Evolutionary conservation across 1,140 invertebrate genomes (phyloP).

Genomic region (Pissodes strobi): DNA sequence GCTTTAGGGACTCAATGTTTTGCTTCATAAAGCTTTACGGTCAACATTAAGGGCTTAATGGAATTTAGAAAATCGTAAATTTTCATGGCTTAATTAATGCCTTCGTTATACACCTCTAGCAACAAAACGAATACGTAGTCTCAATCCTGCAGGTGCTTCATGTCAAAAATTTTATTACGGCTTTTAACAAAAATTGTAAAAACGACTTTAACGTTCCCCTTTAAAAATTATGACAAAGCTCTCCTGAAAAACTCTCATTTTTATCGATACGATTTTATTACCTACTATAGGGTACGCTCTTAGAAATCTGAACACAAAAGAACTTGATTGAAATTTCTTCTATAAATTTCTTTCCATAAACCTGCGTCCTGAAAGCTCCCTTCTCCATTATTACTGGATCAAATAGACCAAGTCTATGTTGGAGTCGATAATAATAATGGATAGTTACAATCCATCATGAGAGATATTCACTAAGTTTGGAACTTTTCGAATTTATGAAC

Average conservation of each 20-base stretch:
- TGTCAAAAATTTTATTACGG: constrained; percentile 1
- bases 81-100: no score
- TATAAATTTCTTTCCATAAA: constrained; percentile 35
- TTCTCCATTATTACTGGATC: constrained; percentile 23
- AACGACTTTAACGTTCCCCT: constrained; percentile 2
- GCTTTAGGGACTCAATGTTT: no score
- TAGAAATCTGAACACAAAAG: constrained; percentile 30
- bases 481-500: constrained; percentile 24
- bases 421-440: constrained; percentile 33
- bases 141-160: no score
- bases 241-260: constrained; percentile 6
- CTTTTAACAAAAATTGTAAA: constrained; percentile 5
- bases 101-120: no score
- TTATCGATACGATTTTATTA: constrained; percentile 34
- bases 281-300: constrained; percentile 7
- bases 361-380: constrained; percentile 21
- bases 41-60: no score
- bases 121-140: no score
- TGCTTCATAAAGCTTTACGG: no score
- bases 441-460: constrained; percentile 26
- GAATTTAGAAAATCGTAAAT: no score
- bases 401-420: constrained; percentile 24
- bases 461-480: constrained; percentile 17
- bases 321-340: constrained; percentile 34
- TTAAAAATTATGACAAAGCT: constrained; percentile 1